Percentiles rank a stretch among this genome's conserved stretches.
These are phyloP conservation scores for Philaethria dido DNA, from an alignment of 2,888 invertebrate genomes.

Conservation along the genomic window DNA sequence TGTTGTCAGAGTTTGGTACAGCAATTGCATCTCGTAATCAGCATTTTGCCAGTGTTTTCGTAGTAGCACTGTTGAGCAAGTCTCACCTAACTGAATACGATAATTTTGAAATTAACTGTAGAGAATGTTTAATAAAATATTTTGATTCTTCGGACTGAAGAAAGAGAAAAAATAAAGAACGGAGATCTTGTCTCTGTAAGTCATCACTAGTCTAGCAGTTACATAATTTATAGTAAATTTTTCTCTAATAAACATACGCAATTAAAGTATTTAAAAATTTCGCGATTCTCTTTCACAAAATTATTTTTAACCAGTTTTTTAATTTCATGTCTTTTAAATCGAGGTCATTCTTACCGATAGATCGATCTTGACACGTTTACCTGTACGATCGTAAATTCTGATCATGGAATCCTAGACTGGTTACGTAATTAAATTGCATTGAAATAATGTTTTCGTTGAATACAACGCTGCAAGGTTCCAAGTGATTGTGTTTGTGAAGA, in stretches of 20 bases:
- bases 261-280: not conserved
- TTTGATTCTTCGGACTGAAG: no score
- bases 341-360: not conserved
- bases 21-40: not conserved
- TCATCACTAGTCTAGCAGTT: no score
- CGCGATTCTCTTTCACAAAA: not conserved
- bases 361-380: conserved; percentile 8
- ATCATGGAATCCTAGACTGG: conserved; percentile 20
- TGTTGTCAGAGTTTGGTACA: not conserved
- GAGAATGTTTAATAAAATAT: no score
- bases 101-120: no score
- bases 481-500: conserved; percentile 22
- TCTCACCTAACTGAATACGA: no score
- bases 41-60: not conserved
- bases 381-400: conserved; percentile 24
- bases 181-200: no score
- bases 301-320: not conserved
- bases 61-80: no score
- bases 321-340: not conserved
- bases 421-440: conserved; percentile 35
- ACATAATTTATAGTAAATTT: no score
- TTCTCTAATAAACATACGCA: no score
- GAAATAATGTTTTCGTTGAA: conserved; percentile 41
- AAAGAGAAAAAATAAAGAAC: no score
- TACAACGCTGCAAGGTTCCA: conserved; percentile 39